A percentile compares a stretch with the other conserved stretches of the same genome.
Evolutionary conservation across 2,113 vertebrate genomes (phyloP).

Genomic region (Coptodon bakossiorum): DNA sequence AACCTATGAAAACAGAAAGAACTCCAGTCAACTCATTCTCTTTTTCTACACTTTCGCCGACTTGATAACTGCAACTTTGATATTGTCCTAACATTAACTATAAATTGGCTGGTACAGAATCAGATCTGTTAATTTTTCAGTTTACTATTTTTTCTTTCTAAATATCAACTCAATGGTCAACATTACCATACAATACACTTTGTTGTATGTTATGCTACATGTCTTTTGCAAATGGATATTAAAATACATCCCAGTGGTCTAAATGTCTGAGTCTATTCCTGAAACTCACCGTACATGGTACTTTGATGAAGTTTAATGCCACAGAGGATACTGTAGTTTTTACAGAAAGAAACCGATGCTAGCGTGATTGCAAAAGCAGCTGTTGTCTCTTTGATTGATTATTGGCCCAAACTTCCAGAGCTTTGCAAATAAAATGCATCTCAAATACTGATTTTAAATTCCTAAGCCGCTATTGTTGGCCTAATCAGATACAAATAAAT

Average conservation of each 20-base stretch:
- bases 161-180: neutral
- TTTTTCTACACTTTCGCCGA: neutral
- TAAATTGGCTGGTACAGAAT: neutral
- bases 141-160: neutral
- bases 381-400: constrained; percentile 36
- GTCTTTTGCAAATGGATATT: neutral
- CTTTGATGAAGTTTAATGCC: neutral
- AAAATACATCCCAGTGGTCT: neutral
- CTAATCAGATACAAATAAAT: neutral
- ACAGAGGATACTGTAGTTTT: neutral
- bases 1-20: neutral
- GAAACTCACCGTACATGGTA: neutral
- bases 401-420: neutral
- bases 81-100: neutral
- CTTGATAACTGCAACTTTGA: neutral
- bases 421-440: constrained; percentile 21
- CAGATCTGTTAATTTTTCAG: neutral
- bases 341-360: constrained; percentile 1
- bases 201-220: neutral
- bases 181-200: neutral
- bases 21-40: neutral
- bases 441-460: constrained; percentile 15
- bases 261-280: neutral
- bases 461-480: constrained; percentile 14
- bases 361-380: neutral